Conservation (phyloP, 2,113 vertebrate species). For the Gallinago undulata region DNA sequence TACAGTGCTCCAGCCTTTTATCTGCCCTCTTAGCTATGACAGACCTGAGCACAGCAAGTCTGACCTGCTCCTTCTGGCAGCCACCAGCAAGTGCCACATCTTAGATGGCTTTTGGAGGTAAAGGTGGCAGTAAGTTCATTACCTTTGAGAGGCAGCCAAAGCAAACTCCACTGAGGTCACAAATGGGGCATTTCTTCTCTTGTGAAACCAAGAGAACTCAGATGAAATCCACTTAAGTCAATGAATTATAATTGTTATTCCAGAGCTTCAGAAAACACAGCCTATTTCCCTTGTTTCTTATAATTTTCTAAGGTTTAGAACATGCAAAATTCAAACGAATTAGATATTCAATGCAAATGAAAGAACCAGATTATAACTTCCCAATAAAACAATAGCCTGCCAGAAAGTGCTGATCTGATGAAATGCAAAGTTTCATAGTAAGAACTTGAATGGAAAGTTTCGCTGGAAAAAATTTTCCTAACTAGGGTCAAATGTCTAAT, state of each 20-base stretch:
- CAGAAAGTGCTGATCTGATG: not conserved
- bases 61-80: not conserved
- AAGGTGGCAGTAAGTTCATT: not conserved
- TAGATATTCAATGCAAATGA: not conserved
- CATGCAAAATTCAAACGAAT: not conserved
- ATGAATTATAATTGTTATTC: not conserved
- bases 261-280: not conserved
- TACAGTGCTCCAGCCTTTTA: fast-evolving
- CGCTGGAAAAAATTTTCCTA: not conserved
- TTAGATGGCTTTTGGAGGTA: not conserved
- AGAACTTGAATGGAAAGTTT: not conserved
- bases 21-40: not conserved
- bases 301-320: not conserved
- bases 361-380: not conserved
- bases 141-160: not conserved
- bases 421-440: not conserved
- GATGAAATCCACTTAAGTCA: not conserved
- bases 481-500: not conserved
- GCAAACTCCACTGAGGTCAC: not conserved
- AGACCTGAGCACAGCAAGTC: not conserved
- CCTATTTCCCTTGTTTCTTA: not conserved
- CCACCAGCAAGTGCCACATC: not conserved
- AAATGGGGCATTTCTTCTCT: not conserved
- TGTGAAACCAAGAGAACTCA: not conserved
- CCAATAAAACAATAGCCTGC: not conserved